Base-by-base conservation (phyloP, 2,888 invertebrate genomes). In the Atrina japonica region DNA sequence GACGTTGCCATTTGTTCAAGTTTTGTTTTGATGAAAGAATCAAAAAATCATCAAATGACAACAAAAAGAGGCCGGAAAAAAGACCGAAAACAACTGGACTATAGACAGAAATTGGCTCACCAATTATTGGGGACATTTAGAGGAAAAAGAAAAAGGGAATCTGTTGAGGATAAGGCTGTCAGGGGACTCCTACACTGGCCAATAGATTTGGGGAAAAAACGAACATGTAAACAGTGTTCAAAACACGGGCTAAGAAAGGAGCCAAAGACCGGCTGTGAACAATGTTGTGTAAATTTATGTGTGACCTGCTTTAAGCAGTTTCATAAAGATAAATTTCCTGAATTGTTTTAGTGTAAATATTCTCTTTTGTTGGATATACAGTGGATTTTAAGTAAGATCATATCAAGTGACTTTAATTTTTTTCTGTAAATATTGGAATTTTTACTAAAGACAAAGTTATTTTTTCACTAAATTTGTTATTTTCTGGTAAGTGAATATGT, bases 241-340 rank as follows among this genome's bases (percentile, higher is more conserved):
- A 18, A 14, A 49, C 49, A 16, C 47, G 25, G 1, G 59, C 30
- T 18, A 25, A n/a, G n/a, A n/a, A n/a, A n/a, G n/a, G n/a, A n/a
- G n/a, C n/a, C n/a, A n/a, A n/a, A n/a, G n/a, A n/a, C 41, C 27
- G 59, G 55, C 1, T 70, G 70, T 50, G 30, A 30, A 41, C 58
- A 58, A 35, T 70, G 70, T 52, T 14, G 23, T n/a, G 65, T 59
- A 1, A 64, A 65, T 30, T 35, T 70, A n/a, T 65, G 65, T 58
- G 55, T 58, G 7, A n/a, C 18, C 2, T 66, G 66, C n/a, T 49
- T 66, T 9, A 58, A 58, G 50, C 45, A 11, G 6, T 66, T 35
- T 23, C 66, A 67, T 30, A 40, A 6, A 41, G 52, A 52, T 29
- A 50, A 55, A n/a, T n/a, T n/a, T n/a, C n/a, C n/a, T n/a, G n/a